A percentile compares a stretch with the other conserved stretches of the same genome.
Evolutionary conservation across 2,888 invertebrate species (phyloP).

Genomic region (Coelinius sp.): DNA sequence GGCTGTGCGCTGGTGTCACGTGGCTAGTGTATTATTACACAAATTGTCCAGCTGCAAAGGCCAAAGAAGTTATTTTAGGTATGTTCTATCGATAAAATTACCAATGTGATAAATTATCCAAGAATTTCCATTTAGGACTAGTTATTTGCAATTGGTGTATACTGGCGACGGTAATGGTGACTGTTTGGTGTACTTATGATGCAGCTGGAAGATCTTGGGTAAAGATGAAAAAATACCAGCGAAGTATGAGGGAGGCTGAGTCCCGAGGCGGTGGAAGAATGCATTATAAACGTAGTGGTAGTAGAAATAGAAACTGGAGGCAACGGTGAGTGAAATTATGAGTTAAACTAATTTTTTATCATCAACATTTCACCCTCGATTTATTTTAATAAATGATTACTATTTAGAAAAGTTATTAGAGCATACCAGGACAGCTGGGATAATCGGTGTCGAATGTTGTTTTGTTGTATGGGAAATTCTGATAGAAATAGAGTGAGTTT

Average conservation of each 20-base stretch:
- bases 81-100: conserved; percentile 44
- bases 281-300: conserved; percentile 83
- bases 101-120: neutral
- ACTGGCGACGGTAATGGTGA: conserved; percentile 80
- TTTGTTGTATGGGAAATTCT: conserved; percentile 86
- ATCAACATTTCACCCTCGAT: neutral
- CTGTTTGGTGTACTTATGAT: conserved; percentile 90
- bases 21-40: conserved; percentile 81
- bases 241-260: conserved; percentile 84
- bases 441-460: conserved; percentile 83
- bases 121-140: conserved; percentile 73
- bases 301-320: conserved; percentile 85
- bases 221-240: conserved; percentile 89
- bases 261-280: conserved; percentile 74
- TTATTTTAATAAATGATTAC: neutral
- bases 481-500: conserved; percentile 78
- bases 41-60: conserved; percentile 77
- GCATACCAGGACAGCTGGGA: conserved; percentile 93
- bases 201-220: conserved; percentile 91
- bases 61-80: conserved; percentile 84
- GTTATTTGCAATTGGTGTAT: conserved; percentile 85
- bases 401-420: conserved; percentile 82
- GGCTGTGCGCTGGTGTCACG: conserved; percentile 81
- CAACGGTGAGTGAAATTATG: conserved; percentile 76
- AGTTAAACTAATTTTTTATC: neutral